Conservation (phyloP, 92 coral and sea anemone species). For the Epizoanthus fatuus region DNA sequence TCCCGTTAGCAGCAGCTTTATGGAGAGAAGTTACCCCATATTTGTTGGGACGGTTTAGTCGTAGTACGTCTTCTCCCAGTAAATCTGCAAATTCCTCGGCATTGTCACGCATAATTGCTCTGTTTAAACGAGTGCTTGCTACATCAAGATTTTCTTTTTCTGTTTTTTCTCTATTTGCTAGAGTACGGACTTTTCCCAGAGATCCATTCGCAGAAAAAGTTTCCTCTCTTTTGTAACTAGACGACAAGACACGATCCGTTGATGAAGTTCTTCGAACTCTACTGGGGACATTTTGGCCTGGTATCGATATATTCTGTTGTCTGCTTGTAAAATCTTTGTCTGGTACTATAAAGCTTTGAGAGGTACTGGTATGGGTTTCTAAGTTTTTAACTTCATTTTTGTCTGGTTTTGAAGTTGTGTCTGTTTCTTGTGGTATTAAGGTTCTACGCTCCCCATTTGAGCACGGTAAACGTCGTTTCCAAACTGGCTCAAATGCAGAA, state of each 20-base stretch:
- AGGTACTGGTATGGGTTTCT: not conserved
- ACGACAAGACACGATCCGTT: not conserved
- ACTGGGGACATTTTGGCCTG: not conserved
- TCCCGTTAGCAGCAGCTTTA: constrained; percentile 87
- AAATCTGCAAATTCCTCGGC: constrained; percentile 61
- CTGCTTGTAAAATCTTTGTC: not conserved
- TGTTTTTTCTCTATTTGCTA: not conserved
- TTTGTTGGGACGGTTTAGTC: constrained; percentile 56
- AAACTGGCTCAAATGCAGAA: not conserved
- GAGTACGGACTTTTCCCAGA: not conserved
- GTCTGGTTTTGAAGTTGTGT: not conserved
- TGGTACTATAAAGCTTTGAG: not conserved
- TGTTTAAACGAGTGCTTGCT: constrained; percentile 17
- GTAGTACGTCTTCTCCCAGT: constrained; percentile 43
- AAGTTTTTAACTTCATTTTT: not conserved
- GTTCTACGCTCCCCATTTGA: not conserved
- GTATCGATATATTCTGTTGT: too few relatives aligned
- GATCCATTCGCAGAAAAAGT: not conserved
- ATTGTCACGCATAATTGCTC: constrained; percentile 69
- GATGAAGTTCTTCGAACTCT: constrained; percentile 1
- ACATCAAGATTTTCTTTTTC: not conserved
- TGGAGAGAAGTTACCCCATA: constrained; percentile 85
- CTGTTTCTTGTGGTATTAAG: not conserved
- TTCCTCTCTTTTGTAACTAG: not conserved
- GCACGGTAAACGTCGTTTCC: constrained; percentile 3